Conservation (phyloP, 2,113 vertebrate genomes). For the Myiagra hebetior region DNA sequence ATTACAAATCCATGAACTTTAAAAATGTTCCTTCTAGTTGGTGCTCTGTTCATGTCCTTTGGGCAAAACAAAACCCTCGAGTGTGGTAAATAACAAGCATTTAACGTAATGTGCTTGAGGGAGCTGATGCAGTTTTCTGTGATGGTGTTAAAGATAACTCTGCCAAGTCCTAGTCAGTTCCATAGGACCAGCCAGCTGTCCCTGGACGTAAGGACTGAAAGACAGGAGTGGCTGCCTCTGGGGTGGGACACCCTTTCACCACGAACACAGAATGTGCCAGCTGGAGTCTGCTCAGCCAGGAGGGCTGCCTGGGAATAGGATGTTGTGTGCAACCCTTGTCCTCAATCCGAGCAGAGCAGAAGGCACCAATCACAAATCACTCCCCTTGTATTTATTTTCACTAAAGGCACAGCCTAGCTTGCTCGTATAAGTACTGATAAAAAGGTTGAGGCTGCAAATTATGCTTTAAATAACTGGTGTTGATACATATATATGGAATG, state of each 20-base stretch:
- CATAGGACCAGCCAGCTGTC: not conserved
- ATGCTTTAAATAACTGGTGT: not conserved
- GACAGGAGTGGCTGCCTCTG: not conserved
- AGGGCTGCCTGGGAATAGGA: not conserved
- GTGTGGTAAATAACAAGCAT: not conserved
- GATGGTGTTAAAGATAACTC: not conserved
- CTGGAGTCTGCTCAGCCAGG: not conserved
- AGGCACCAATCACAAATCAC: constrained; percentile 30
- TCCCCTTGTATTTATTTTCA: constrained; percentile 35
- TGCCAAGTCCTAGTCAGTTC: not conserved
- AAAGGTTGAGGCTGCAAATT: not conserved
- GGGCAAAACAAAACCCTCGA: not conserved
- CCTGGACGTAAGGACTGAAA: not conserved
- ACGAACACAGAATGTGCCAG: rapidly evolving
- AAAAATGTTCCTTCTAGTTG: not conserved
- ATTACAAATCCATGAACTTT: constrained; percentile 23
- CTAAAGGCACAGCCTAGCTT: not conserved
- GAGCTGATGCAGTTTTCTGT: not conserved
- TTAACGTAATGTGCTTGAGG: not conserved
- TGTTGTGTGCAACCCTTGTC: not conserved
- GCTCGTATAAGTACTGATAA: not conserved
- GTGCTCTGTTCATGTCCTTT: not conserved
- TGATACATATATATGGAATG: not conserved
- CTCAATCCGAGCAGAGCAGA: not conserved
- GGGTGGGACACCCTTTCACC: not conserved